Base-by-base conservation (phyloP, 2,113 vertebrate genomes). In the Fulica atra region DNA sequence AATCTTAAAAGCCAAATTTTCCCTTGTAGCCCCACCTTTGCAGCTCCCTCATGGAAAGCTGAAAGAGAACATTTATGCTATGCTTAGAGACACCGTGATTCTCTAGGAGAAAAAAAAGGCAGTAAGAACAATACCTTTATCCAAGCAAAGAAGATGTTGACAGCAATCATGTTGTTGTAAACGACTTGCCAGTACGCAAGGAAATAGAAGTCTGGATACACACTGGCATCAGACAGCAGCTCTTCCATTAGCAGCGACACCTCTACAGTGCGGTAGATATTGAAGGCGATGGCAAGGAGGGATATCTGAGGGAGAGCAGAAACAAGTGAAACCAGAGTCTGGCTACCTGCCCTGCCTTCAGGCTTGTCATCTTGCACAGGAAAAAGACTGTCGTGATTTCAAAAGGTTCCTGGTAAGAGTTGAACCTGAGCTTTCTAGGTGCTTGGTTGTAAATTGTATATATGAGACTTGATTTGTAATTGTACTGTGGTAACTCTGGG, bases 71-170 rank as follows among this genome's bases (percentile, higher is more conserved):
- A 16, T 64, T 85, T 20, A 8, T 23, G 48, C 29, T 50, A 8
- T 26, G 68, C 60, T 88, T 36, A 48, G 70, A 36, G 84, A 57
- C 59, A 12, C 9, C 60, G 14, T 16, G 63, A 84, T 38, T 81
- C 23, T 86, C 1, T 15, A 91, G 24, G 13, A 51, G 60, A 66
- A 50, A n/a, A 29, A 53, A 51, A 91, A 59, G 26, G 64, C 57
- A 93, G 16, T 60, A 81, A 24, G n/a, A 90, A 53, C 51, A 57
- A 40, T 97, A 97, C 96, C 96, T 98, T 98, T 88, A 97, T 96
- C 97, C 95, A 97, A 66, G 97, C 97, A 94, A 98, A 96, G 84
- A 98, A 98, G 89, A 98, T 77, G 60, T 82, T 98, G 85, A 97
- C 66, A 60, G 98, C 97, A 89, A 98, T 74, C 69, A 83, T 78